These are phyloP conservation scores for Macroramphosus scolopax DNA, from an alignment of 2,797 vertebrate species.

Conservation along the genomic window DNA sequence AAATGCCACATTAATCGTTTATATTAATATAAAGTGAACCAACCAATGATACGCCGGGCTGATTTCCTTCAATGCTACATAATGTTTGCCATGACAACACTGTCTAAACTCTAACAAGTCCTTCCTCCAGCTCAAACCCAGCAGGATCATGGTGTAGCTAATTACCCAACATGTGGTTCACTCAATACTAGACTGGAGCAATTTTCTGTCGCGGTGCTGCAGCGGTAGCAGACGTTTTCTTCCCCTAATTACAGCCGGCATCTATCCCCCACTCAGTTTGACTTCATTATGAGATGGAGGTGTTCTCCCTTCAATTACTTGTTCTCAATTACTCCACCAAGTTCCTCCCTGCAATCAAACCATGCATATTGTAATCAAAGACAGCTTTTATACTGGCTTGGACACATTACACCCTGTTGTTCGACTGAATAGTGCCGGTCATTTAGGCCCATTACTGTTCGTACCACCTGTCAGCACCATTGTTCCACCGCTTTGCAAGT, in stretches of 20 bases:
- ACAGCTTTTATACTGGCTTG: constrained; percentile 45
- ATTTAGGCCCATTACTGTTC: constrained; percentile 46
- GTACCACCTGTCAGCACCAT: constrained; percentile 47
- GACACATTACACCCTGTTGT: constrained; percentile 59
- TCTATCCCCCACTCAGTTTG: constrained; percentile 70
- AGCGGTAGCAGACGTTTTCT: constrained; percentile 61
- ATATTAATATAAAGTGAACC: no score
- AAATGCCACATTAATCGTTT: no score
- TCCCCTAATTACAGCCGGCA: constrained; percentile 76
- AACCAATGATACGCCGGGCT: no score
- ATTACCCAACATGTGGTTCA: constrained; percentile 66
- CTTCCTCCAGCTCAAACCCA: constrained; percentile 38
- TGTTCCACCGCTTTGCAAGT: constrained; percentile 40
- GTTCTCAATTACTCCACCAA: constrained; percentile 68
- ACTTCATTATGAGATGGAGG: constrained; percentile 75
- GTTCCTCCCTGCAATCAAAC: constrained; percentile 65
- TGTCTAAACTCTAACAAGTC: constrained; percentile 5
- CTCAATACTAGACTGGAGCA: constrained; percentile 52
- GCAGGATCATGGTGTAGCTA: constrained; percentile 52
- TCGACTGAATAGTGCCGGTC: constrained; percentile 39
- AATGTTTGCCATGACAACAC: no score
- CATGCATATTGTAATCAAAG: constrained; percentile 64
- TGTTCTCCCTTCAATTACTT: constrained; percentile 72
- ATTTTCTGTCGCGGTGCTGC: constrained; percentile 65
- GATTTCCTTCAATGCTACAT: no score